Conservation (phyloP, 1,140 invertebrate genomes). For the Oryzaephilus surinamensis region DNA sequence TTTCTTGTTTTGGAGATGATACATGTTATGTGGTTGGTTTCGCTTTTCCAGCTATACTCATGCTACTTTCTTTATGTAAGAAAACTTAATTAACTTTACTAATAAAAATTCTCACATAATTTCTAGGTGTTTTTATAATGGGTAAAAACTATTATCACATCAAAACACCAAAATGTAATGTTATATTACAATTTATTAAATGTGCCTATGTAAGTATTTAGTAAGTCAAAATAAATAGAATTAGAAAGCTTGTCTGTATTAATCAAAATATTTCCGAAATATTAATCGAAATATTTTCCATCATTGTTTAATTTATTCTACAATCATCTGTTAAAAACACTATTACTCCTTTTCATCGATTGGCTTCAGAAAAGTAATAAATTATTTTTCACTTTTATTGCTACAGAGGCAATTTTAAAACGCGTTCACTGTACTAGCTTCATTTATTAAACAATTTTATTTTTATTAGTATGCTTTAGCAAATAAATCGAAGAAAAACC, state of each 20-base stretch:
- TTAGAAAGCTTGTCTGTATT: too few relatives aligned
- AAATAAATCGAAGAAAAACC: constrained; percentile 9
- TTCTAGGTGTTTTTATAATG: constrained; percentile 56
- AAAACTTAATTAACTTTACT: constrained; percentile 3
- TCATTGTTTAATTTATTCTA: too few relatives aligned
- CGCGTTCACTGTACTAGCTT: too few relatives aligned
- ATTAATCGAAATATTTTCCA: too few relatives aligned
- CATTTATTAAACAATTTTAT: too few relatives aligned
- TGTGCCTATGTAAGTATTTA: constrained; percentile 51
- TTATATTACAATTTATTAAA: constrained; percentile 52
- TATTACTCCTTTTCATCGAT: too few relatives aligned
- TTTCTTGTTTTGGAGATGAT: constrained; percentile 61
- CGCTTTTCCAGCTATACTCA: constrained; percentile 59
- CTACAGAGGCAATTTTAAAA: too few relatives aligned
- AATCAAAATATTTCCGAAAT: too few relatives aligned
- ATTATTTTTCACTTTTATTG: too few relatives aligned
- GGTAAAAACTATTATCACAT: constrained; percentile 59
- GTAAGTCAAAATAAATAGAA: too few relatives aligned
- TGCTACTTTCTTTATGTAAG: constrained; percentile 52
- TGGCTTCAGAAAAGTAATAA: too few relatives aligned
- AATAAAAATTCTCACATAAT: neutral
- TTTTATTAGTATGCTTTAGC: constrained; percentile 21
- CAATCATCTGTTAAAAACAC: too few relatives aligned
- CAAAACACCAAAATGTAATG: constrained; percentile 55
- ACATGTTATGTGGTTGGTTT: constrained; percentile 70